Evolutionary conservation across 2,797 vertebrate species (phyloP).

Genomic region (Channa striata): DNA sequence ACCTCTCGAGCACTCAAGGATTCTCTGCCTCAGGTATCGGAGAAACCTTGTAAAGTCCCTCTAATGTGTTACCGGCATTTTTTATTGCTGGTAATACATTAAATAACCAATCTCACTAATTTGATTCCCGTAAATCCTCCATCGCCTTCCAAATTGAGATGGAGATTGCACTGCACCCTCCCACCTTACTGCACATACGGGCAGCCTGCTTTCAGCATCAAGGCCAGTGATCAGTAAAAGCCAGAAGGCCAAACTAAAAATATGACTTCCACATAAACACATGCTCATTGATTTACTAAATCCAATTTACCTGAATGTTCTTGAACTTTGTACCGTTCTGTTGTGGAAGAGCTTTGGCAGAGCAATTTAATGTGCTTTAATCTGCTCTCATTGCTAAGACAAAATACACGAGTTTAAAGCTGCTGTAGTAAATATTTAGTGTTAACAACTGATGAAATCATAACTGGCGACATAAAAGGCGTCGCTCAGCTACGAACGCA

Average conservation of each 20-base stretch:
- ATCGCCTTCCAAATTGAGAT: constrained; percentile 10
- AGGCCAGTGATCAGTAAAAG: constrained; percentile 28
- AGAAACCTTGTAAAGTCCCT: constrained; percentile 12
- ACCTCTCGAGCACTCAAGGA: background rate
- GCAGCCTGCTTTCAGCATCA: constrained; percentile 2
- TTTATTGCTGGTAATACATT: constrained; percentile 12
- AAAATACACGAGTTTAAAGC: no score
- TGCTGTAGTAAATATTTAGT: no score
- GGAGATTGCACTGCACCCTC: constrained; percentile 9
- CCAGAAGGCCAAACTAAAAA: constrained; percentile 24
- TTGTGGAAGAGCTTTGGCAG: background rate
- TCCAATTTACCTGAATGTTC: background rate
- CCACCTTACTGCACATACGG: background rate
- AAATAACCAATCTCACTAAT: constrained; percentile 41
- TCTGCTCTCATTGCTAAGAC: no score
- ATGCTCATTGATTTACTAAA: constrained; percentile 5
- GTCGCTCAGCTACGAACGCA: background rate
- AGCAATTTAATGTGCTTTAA: no score
- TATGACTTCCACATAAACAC: background rate
- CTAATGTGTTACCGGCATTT: background rate
- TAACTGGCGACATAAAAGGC: no score
- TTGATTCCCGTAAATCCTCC: constrained; percentile 30
- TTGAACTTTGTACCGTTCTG: background rate
- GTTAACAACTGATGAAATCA: background rate
- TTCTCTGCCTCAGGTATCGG: constrained; percentile 1